A percentile compares a stretch with the other conserved stretches of the same genome.
Conservation (phyloP, 1,140 invertebrate species). For the Sycobia sp. region DNA sequence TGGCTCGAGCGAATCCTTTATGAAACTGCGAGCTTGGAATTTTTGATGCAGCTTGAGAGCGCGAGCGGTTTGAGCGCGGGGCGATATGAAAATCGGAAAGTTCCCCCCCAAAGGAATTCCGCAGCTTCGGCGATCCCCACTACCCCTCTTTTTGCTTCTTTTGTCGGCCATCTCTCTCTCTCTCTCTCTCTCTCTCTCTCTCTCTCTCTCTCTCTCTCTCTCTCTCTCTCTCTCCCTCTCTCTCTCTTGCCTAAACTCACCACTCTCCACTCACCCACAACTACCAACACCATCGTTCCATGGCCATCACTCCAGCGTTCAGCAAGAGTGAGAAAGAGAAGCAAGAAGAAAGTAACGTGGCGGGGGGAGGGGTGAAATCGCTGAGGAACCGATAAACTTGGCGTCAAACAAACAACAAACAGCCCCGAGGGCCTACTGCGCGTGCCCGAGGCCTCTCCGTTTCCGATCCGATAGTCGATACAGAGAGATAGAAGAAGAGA, state of each 20-base stretch:
- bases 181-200: not conserved
- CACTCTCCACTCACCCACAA: too few relatives aligned
- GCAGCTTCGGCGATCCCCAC: conserved; percentile 30
- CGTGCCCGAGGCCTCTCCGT: conserved; percentile 12
- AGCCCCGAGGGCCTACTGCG: not conserved
- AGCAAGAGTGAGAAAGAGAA: too few relatives aligned
- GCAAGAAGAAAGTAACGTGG: conserved; percentile 1
- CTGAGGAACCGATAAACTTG: conserved; percentile 53
- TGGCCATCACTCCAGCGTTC: too few relatives aligned
- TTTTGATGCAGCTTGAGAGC: conserved; percentile 56
- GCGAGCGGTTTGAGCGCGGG: not conserved
- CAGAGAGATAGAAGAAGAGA: too few relatives aligned
- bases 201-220: not conserved
- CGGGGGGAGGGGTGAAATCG: conserved; percentile 45
- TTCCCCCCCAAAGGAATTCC: conserved; percentile 58
- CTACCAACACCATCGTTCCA: too few relatives aligned
- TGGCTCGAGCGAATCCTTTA: conserved; percentile 56
- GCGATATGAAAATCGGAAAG: conserved; percentile 59
- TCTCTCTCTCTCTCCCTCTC: not conserved
- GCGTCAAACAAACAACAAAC: conserved; percentile 48
- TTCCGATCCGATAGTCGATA: conserved; percentile 40
- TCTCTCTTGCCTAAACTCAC: too few relatives aligned
- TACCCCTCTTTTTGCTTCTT: conserved; percentile 26
- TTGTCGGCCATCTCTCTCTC: not conserved
- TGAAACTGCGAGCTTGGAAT: conserved; percentile 55